These are phyloP conservation scores for Acronicta aceris DNA, from an alignment of 2,888 invertebrate genomes.

Conservation along the genomic window DNA sequence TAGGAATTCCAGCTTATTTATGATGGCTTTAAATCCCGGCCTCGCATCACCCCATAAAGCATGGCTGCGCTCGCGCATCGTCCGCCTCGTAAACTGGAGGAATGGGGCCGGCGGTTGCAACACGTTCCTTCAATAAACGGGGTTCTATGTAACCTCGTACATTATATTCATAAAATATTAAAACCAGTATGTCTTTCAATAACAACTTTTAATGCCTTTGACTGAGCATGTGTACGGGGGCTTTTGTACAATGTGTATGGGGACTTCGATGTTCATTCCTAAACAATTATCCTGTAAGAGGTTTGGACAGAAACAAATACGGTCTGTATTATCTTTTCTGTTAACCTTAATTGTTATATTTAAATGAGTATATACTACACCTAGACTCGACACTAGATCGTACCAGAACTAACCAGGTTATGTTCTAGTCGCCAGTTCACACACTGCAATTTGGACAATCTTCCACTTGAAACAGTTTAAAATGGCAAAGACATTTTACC, in stretches of 20 bases:
- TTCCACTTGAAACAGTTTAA: constrained; percentile 31
- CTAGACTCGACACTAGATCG: constrained; percentile 1
- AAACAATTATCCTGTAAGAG: too few species aligned
- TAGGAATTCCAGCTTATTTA: constrained; percentile 36
- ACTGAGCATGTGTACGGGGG: constrained; percentile 1
- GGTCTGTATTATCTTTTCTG: too few species aligned
- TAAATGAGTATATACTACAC: neutral
- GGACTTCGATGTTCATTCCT: too few species aligned
- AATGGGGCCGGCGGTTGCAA: constrained; percentile 55
- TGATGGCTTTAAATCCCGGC: constrained; percentile 36
- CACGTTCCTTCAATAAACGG: constrained; percentile 25
- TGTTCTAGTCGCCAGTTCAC: constrained; percentile 5
- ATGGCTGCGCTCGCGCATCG: constrained; percentile 21
- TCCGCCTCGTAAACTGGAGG: constrained; percentile 48
- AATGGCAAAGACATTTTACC: constrained; percentile 12
- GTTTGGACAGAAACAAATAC: neutral
- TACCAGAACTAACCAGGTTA: constrained; percentile 8
- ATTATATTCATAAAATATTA: constrained; percentile 16
- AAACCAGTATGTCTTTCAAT: constrained; percentile 26
- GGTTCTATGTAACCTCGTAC: constrained; percentile 16
- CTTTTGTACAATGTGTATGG: neutral
- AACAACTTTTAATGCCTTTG: constrained; percentile 5
- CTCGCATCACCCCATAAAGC: constrained; percentile 42
- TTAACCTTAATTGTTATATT: neutral
- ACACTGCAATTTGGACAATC: constrained; percentile 35